Base-by-base conservation (phyloP, 1,140 invertebrate species). In the Dendroctonus ponderosae region DNA sequence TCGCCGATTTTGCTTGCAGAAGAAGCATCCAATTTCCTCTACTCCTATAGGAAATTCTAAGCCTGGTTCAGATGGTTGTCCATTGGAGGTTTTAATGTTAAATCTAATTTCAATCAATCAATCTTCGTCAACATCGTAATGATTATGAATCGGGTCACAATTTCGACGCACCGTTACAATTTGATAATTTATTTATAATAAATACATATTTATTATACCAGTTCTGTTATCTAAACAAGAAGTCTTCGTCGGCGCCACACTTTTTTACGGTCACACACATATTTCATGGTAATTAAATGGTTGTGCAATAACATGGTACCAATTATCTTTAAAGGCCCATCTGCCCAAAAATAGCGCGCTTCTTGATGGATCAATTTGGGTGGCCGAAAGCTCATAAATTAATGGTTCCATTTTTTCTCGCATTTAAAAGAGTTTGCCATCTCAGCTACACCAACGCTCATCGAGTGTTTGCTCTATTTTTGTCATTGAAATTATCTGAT, bases 271-370 rank as follows among this genome's bases (percentile, higher is more conserved):
- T 52, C 56, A 59, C 54, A 49, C 43, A 46, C 64, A 53, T 60
- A 59, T 66, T 53, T 51, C 49, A 66, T 66, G 54, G 54, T 66
- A 66, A 66, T 66, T 66, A 66, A 66, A 66, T 52, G 54, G 64
- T 59, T 60, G 46, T 50, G 54, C 49, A 59, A 66, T 46, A 12
- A 58, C 46, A 51, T 52, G 40, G 15, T 12, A 66, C 48, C 49
- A 60, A 59, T 60, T 57, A 57, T 57, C 51, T 42, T 50, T 63
- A 63, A 63, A 54, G 62, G 51, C 39, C 52, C 62, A 65, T 65
- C 53, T 57, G 62, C 54, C 62, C 62, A 65, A 65, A 65, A 65
- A 65, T 65, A 50, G 62, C 46, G 62, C 50, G 52, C 15, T 38
- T 39, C 39, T 50, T 65, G 54, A 56, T 65, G 53, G 5, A 37